A percentile compares a stretch with the other conserved stretches of the same genome.
phyloP scores from a whole-genome alignment of 2,888 invertebrate genomes.

The Epirrhoe tristata region DNA sequence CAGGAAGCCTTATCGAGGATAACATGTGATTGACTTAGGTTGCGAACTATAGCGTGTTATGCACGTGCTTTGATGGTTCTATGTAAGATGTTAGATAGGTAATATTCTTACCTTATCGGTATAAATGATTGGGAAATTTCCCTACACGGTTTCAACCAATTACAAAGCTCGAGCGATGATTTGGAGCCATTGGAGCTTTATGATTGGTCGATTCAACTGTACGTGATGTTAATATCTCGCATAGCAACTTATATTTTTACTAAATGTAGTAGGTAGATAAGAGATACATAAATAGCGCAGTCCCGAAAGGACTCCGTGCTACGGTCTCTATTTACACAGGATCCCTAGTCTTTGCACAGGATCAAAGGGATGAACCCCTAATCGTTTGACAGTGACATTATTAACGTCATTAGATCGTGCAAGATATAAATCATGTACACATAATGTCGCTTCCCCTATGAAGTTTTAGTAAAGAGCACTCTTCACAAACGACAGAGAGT shows the following conservation, averaged over 20 bases:
- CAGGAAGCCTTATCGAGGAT: background rate
- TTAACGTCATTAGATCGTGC: slow-evolving; percentile 3
- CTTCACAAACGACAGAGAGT: slow-evolving; percentile 40
- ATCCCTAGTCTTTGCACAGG: background rate
- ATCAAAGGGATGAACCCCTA: background rate
- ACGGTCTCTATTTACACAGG: background rate
- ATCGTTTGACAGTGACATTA: slow-evolving; percentile 16
- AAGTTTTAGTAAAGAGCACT: slow-evolving; percentile 42
- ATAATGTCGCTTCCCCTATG: slow-evolving; percentile 19
- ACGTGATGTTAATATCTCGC: too few relatives aligned
- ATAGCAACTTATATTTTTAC: background rate
- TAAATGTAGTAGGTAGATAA: background rate
- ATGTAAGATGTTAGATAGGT: too few relatives aligned
- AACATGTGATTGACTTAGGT: background rate
- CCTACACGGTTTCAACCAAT: too few relatives aligned
- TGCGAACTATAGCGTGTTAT: background rate
- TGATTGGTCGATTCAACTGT: too few relatives aligned
- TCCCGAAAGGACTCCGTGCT: too few relatives aligned
- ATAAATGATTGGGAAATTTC: too few relatives aligned
- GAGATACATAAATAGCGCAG: background rate
- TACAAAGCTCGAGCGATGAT: too few relatives aligned
- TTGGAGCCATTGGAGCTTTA: too few relatives aligned
- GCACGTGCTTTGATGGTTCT: background rate
- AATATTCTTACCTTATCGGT: too few relatives aligned
- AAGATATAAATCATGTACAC: slow-evolving; percentile 9